Conservation (phyloP, 2,888 invertebrate genomes). For the Nephrotoma appendiculata region DNA sequence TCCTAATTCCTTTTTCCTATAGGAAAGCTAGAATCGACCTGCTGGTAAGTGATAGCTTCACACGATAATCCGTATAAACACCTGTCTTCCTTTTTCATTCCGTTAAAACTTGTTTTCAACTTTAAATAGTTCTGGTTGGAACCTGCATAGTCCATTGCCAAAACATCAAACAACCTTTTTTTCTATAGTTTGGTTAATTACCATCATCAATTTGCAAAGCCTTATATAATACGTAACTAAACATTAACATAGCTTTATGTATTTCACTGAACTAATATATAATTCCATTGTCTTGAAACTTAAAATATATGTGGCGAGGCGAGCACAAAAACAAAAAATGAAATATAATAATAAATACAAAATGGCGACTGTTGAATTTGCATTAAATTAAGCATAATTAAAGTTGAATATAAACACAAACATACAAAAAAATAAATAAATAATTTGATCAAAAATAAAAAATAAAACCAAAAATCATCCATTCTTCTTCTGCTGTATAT, state of each 20-base stretch:
- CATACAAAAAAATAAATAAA: neutral
- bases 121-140: too few species aligned
- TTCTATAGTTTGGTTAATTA: neutral
- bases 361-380: neutral
- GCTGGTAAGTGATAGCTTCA: too few species aligned
- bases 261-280: neutral
- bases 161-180: neutral
- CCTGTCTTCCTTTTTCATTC: too few species aligned
- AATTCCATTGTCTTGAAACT: neutral
- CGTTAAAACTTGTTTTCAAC: too few species aligned
- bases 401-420: neutral
- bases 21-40: too few species aligned
- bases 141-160: neutral
- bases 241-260: neutral
- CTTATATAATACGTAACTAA: neutral
- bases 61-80: too few species aligned
- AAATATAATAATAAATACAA: neutral
- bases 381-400: neutral
- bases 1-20: too few species aligned
- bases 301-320: neutral
- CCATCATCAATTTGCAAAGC: neutral
- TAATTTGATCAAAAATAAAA: neutral
- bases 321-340: neutral
- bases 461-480: neutral
- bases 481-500: neutral